Percentiles rank a stretch among this genome's conserved stretches.
Conservation (phyloP, 1,140 invertebrate species). For the Andrena cerasifolii region DNA sequence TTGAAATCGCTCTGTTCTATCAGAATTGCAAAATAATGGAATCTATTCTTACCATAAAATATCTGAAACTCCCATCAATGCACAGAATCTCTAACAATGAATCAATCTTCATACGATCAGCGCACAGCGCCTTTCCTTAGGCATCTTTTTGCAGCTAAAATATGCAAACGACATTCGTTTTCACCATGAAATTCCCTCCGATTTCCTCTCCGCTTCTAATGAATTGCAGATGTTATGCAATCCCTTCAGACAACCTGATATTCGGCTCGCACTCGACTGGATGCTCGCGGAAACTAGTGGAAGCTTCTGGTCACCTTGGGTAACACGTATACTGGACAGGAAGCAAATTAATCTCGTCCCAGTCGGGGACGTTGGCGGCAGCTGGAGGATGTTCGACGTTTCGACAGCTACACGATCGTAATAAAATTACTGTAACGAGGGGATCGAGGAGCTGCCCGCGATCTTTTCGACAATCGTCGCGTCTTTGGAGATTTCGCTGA, state of each 20-base stretch:
- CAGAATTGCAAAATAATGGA: no score
- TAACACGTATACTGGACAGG: background rate
- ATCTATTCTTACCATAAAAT: no score
- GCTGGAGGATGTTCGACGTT: no score
- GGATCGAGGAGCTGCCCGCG: background rate
- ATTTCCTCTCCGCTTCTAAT: constrained; percentile 6
- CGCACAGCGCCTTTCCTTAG: background rate
- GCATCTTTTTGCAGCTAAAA: background rate
- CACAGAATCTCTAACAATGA: no score
- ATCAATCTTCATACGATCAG: no score
- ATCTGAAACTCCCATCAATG: no score
- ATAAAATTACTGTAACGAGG: background rate
- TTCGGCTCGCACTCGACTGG: background rate
- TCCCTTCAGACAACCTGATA: background rate
- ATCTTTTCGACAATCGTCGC: background rate
- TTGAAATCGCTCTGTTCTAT: no score
- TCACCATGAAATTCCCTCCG: background rate
- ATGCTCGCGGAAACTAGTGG: background rate
- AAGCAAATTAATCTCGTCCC: constrained; percentile 27
- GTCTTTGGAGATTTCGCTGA: constrained; percentile 6
- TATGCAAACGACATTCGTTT: background rate
- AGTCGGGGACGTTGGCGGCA: background rate
- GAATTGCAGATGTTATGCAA: constrained; percentile 20
- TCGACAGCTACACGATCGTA: background rate
- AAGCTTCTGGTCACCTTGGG: constrained; percentile 14